Conservation (phyloP, 2,888 invertebrate species). For the Dromius quadrimaculatus region DNA sequence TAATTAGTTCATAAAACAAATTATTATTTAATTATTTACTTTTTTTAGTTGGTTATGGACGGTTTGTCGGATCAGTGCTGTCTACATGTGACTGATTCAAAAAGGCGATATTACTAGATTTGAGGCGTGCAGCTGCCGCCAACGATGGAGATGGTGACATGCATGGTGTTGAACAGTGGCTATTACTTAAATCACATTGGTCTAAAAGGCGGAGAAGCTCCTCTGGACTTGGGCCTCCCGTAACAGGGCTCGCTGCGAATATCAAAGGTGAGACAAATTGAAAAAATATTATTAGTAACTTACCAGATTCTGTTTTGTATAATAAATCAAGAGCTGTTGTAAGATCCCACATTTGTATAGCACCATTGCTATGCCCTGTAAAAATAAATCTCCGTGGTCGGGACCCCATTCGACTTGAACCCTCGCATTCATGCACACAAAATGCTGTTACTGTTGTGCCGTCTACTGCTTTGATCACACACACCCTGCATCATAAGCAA, state of each 20-base stretch:
- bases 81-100: slow-evolving; percentile 69
- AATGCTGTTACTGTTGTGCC: slow-evolving; percentile 94
- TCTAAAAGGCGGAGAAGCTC: slow-evolving; percentile 92
- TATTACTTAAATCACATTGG: slow-evolving; percentile 92
- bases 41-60: too few relatives aligned
- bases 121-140: slow-evolving; percentile 68
- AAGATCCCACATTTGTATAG: slow-evolving; percentile 98
- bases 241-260: slow-evolving; percentile 33
- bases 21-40: too few relatives aligned
- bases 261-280: too few relatives aligned
- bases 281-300: too few relatives aligned
- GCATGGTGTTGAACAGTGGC: slow-evolving; percentile 82
- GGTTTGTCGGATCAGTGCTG: background rate
- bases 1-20: too few relatives aligned
- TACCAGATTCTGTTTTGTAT: slow-evolving; percentile 69
- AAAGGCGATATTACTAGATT: slow-evolving; percentile 74
- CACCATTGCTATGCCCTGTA: slow-evolving; percentile 93
- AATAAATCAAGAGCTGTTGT: slow-evolving; percentile 92
- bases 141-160: slow-evolving; percentile 79
- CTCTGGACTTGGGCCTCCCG: slow-evolving; percentile 85
- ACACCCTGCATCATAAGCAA: slow-evolving; percentile 74
- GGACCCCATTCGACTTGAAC: slow-evolving; percentile 92
- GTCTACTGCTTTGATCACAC: slow-evolving; percentile 95
- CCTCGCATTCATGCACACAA: slow-evolving; percentile 97
- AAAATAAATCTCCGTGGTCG: slow-evolving; percentile 89